Conservation (phyloP, 1,140 invertebrate species). For the Aradophagus sp. region DNA sequence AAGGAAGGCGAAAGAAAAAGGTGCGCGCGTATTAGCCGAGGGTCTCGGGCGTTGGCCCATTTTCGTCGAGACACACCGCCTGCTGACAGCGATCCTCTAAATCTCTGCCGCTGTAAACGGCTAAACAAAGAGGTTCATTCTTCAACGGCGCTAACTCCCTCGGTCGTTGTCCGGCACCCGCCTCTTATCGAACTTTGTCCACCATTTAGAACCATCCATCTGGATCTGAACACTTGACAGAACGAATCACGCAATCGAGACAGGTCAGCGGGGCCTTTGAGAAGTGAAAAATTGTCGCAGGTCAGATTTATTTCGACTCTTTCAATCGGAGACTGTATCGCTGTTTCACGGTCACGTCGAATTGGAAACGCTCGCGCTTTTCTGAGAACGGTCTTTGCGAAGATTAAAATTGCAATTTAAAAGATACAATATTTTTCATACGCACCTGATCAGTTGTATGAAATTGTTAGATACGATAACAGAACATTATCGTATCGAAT, state of each 20-base stretch:
- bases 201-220: constrained; percentile 72
- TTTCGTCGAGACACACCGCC: constrained; percentile 61
- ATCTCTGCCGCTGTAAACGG: constrained; percentile 75
- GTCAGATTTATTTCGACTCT: constrained; percentile 26
- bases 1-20: constrained; percentile 18
- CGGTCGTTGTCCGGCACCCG: constrained; percentile 46
- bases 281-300: constrained; percentile 22
- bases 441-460: no score
- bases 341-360: no score
- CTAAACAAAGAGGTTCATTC: constrained; percentile 76
- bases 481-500: no score
- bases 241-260: constrained; percentile 52
- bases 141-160: constrained; percentile 60
- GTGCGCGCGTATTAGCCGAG: constrained; percentile 57
- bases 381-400: no score
- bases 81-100: constrained; percentile 72
- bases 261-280: constrained; percentile 23
- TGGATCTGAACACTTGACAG: constrained; percentile 63
- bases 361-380: no score
- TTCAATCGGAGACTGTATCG: constrained; percentile 24
- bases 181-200: constrained; percentile 71
- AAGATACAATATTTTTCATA: no score
- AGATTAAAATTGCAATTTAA: no score
- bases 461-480: no score
- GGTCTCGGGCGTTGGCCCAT: constrained; percentile 34